These are phyloP conservation scores for Hapalemur alaotrensis DNA, from an alignment of 2,797 vertebrate species.

Conservation along the genomic window DNA sequence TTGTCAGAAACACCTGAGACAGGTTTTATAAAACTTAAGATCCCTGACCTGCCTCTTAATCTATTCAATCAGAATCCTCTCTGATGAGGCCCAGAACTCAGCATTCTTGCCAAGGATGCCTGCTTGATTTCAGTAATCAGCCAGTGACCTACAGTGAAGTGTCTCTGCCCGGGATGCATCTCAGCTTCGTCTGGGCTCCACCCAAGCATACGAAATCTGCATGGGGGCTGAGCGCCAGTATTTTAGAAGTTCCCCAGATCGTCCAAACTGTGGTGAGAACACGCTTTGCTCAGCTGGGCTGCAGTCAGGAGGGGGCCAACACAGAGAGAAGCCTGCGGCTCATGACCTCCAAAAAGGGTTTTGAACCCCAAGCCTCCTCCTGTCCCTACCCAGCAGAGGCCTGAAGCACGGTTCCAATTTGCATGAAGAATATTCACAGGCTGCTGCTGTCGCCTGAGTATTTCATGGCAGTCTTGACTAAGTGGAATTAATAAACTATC, in stretches of 20 bases:
- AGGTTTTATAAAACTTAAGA: neutral
- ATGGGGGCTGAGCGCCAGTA: neutral
- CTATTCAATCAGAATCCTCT: neutral
- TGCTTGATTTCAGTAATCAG: neutral
- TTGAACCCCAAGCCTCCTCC: neutral
- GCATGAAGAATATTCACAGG: slow-evolving; percentile 52
- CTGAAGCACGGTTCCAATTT: slow-evolving; percentile 51
- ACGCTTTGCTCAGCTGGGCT: slow-evolving; percentile 47
- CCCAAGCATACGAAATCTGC: no score
- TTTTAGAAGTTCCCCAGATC: neutral
- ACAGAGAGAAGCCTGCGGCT: neutral
- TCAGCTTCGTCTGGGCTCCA: neutral
- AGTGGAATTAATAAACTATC: slow-evolving; percentile 76
- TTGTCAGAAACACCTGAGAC: neutral
- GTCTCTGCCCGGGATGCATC: no score
- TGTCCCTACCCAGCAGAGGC: slow-evolving; percentile 40
- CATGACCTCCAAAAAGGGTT: slow-evolving; percentile 46
- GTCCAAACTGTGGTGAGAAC: slow-evolving; percentile 46
- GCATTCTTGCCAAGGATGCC: neutral
- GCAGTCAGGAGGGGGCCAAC: slow-evolving; percentile 28
- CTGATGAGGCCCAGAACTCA: neutral
- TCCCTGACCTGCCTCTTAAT: neutral
- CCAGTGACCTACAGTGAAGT: no score
- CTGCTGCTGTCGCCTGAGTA: slow-evolving; percentile 63
- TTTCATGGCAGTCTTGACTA: slow-evolving; percentile 66